phyloP scores from a whole-genome alignment of 1,140 invertebrate species.

The Sycobia sp. region DNA sequence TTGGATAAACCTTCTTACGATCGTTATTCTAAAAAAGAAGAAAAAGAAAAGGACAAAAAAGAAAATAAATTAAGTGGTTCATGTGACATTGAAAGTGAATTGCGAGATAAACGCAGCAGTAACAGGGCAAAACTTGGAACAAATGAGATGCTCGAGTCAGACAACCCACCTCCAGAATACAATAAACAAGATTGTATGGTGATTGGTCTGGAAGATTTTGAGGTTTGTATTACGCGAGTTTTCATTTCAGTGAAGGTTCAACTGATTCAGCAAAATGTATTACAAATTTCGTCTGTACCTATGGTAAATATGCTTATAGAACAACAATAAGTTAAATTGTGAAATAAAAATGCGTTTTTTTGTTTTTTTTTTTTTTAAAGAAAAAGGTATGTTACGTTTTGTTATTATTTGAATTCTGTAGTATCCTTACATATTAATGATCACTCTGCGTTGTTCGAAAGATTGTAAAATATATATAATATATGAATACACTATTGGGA shows the following conservation, averaged over 20 bases:
- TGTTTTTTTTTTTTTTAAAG: too few relatives aligned
- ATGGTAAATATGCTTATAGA: neutral
- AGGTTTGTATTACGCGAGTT: conserved; percentile 45
- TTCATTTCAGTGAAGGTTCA: conserved; percentile 5
- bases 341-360: neutral
- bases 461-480: conserved; percentile 5
- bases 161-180: conserved; percentile 55
- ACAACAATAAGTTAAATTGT: neutral
- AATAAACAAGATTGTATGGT: conserved; percentile 58
- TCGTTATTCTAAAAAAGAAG: conserved; percentile 47
- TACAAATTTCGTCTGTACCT: neutral
- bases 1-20: conserved; percentile 53
- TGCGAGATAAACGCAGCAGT: conserved; percentile 44
- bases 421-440: conserved; percentile 7
- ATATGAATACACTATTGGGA: neutral
- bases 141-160: conserved; percentile 60
- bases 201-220: conserved; percentile 55
- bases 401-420: neutral
- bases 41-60: conserved; percentile 56
- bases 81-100: conserved; percentile 43
- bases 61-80: conserved; percentile 40
- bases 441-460: conserved; percentile 24
- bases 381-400: neutral
- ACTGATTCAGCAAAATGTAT: conserved; percentile 5
- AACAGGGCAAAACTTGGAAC: conserved; percentile 54